Base-by-base conservation (phyloP, 2,113 vertebrate genomes). In the Propithecus coquereli region DNA sequence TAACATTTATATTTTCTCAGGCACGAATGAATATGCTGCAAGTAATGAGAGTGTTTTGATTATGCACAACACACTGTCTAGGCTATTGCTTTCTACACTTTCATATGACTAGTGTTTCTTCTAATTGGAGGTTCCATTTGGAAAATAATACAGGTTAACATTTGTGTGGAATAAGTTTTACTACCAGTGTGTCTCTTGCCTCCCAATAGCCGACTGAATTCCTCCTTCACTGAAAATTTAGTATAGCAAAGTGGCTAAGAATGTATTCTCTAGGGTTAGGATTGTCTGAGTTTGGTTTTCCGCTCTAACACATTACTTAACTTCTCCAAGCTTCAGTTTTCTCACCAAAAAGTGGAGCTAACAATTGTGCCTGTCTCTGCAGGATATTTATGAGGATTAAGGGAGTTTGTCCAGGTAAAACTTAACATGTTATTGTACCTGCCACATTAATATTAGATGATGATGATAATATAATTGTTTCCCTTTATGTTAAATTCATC, bases 281-380 rank as follows among this genome's bases (percentile, higher is more conserved):
- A 34, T 84, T 18, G 5, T 27, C 66, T 54, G 50, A 70, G n/a
- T 90, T 81, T 88, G 32, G 63, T 81, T 79, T 80, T 93, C 50
- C 71, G 8, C 34, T 76, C 18, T 84, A 45, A 79, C 37, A 61
- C 2, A 54, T 86, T 84, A 40, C 34, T 82, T 81, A 74, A 43
- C 81, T 61, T 83, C 37, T 61, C 65, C 17, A 27, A 43, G 22
- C 37, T 66, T 86, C 57, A 20, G 10, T 95, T 94, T 95, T 88
- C 65, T 93, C 27, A 32, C 40, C 34, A 83, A 79, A 89, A 95
- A 88, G 59, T 91, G 71, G n/a, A 91, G 14, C 47, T 93, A 57
- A 57, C 71, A 54, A 0, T 61, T 43, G 1, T 77, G 25, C 34
- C 76, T 59, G 0, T 90, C 8, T 87, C 65, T 66, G 1, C 43